Evolutionary conservation across 2,113 vertebrate genomes (phyloP).

Genomic region (Eolophus roseicapilla): DNA sequence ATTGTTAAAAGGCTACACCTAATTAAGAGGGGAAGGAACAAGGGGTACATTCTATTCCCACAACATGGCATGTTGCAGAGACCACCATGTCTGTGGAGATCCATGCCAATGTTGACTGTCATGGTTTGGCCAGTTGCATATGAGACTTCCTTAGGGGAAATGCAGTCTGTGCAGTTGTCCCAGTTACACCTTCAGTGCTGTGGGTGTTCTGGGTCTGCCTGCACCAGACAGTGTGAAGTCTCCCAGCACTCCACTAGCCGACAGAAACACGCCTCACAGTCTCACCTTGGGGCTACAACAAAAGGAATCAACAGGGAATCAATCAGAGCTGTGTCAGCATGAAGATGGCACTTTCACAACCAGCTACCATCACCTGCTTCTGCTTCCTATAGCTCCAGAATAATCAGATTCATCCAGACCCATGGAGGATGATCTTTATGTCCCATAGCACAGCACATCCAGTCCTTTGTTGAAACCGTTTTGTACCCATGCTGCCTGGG

Average conservation of each 20-base stretch:
- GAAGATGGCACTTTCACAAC: not conserved
- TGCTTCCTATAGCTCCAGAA: not conserved
- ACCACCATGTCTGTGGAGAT: not conserved
- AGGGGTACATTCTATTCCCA: not conserved
- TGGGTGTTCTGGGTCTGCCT: not conserved
- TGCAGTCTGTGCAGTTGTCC: not conserved
- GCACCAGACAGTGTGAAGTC: not conserved
- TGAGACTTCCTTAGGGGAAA: not conserved
- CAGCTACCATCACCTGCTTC: not conserved
- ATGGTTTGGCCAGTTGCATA: rapidly evolving
- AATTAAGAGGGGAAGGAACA: not conserved
- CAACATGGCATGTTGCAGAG: rapidly evolving
- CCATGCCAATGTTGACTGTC: not conserved
- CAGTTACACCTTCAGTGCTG: not conserved
- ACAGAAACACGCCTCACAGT: not conserved
- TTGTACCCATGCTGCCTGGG: not conserved
- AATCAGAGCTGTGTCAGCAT: not conserved
- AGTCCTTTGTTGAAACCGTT: not conserved
- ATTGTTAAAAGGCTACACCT: not conserved
- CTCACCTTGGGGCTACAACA: not conserved
- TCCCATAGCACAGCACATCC: not conserved
- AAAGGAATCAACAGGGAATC: not conserved
- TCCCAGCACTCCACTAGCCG: not conserved
- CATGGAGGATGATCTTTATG: not conserved
- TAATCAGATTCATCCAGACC: not conserved